These are phyloP conservation scores for Polyommatus icarus DNA, from an alignment of 2,888 invertebrate species.

Conservation along the genomic window DNA sequence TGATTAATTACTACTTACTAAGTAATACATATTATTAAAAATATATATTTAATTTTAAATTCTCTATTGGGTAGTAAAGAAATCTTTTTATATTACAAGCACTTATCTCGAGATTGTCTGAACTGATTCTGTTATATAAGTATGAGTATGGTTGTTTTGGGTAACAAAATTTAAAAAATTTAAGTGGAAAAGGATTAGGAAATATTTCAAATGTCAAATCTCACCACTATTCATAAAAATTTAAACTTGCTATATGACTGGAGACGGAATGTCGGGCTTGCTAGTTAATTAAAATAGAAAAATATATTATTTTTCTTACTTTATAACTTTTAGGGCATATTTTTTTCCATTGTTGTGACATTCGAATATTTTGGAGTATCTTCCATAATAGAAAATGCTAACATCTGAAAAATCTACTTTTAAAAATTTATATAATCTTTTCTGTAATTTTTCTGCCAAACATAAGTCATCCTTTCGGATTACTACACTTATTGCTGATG, in stretches of 20 bases:
- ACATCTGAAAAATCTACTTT: constrained; percentile 42
- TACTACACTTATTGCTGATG: not conserved
- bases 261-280: too few relatives aligned
- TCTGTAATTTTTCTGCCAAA: constrained; percentile 40
- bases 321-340: constrained; percentile 52
- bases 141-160: too few relatives aligned
- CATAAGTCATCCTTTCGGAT: constrained; percentile 1
- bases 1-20: not conserved
- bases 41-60: not conserved
- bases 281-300: constrained; percentile 31
- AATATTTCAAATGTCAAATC: too few relatives aligned
- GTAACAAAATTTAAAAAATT: too few relatives aligned
- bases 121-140: too few relatives aligned
- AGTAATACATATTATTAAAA: not conserved
- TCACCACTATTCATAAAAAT: too few relatives aligned
- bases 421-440: constrained; percentile 42
- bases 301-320: constrained; percentile 46
- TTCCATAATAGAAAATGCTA: constrained; percentile 48
- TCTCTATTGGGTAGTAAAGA: not conserved
- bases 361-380: constrained; percentile 52
- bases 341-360: constrained; percentile 45
- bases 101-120: too few relatives aligned
- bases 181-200: too few relatives aligned
- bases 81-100: too few relatives aligned
- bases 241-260: too few relatives aligned